A percentile compares a stretch with the other conserved stretches of the same genome.
Evolutionary conservation across 2,888 invertebrate genomes (phyloP).

Genomic region (Euphydryas editha): DNA sequence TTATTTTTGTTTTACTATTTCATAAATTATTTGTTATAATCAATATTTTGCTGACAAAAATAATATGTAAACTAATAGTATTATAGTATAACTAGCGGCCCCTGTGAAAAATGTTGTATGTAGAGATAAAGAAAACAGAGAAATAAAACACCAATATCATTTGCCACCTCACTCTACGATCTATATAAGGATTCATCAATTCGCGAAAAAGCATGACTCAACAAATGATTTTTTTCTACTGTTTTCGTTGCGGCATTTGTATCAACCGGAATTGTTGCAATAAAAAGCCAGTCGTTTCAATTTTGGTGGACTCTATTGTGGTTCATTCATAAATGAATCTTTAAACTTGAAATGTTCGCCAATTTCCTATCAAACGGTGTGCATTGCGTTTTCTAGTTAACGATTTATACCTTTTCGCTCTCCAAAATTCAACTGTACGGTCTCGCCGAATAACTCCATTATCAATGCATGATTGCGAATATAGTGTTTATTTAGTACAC

Average conservation of each 20-base stretch:
- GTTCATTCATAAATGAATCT: slow-evolving; percentile 1
- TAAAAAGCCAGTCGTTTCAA: slow-evolving; percentile 1
- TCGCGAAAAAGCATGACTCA: slow-evolving; percentile 31
- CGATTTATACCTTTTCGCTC: slow-evolving; percentile 33
- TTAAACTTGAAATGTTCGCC: slow-evolving; percentile 18
- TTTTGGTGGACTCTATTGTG: neutral
- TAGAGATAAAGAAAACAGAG: neutral
- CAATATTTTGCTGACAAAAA: no score
- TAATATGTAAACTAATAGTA: no score
- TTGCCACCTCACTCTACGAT: slow-evolving; percentile 1
- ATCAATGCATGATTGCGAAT: slow-evolving; percentile 20
- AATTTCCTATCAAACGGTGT: slow-evolving; percentile 32
- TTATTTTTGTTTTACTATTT: no score
- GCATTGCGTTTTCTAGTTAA: slow-evolving; percentile 17
- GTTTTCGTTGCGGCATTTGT: slow-evolving; percentile 6
- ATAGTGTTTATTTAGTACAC: slow-evolving; percentile 30
- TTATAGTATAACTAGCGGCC: no score
- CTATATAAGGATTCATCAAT: slow-evolving; percentile 20
- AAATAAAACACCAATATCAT: neutral
- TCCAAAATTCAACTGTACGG: slow-evolving; percentile 23
- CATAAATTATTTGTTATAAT: no score
- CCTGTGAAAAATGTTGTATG: no score
- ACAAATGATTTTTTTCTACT: slow-evolving; percentile 9
- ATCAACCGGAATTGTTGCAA: neutral
- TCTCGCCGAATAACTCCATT: slow-evolving; percentile 15